phyloP scores from a whole-genome alignment of 2,888 invertebrate genomes.

The Trissoscelio sp. region DNA sequence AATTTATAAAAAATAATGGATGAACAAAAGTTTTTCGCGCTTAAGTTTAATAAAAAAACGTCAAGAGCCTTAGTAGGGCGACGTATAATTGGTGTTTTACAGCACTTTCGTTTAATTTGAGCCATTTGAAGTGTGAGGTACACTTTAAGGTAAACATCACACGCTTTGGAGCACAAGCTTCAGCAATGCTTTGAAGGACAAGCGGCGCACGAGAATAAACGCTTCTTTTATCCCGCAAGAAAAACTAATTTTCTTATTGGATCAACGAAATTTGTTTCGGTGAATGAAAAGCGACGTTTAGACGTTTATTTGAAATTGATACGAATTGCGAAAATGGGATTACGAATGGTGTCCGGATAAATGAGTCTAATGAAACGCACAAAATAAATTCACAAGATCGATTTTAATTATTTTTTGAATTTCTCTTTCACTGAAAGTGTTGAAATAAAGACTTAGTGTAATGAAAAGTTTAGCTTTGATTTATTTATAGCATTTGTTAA shows the following conservation, averaged over 20 bases:
- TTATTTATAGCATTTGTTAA: no score
- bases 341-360: no score
- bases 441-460: no score
- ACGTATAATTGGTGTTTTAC: slow-evolving; percentile 33
- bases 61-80: slow-evolving; percentile 16
- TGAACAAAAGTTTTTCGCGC: slow-evolving; percentile 11
- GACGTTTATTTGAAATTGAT: neutral
- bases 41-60: slow-evolving; percentile 34
- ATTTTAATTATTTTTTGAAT: no score
- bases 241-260: slow-evolving; percentile 45
- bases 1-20: no score
- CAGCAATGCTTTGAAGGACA: slow-evolving; percentile 41
- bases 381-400: no score
- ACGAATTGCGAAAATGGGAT: neutral
- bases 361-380: no score
- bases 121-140: slow-evolving; percentile 40
- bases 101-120: slow-evolving; percentile 49
- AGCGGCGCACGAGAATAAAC: slow-evolving; percentile 39
- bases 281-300: neutral
- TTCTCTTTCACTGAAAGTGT: no score
- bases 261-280: slow-evolving; percentile 15
- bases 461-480: no score
- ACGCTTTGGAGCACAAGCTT: slow-evolving; percentile 50
- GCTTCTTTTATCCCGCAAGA: slow-evolving; percentile 19
- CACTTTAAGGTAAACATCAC: slow-evolving; percentile 54